Conservation (phyloP, 2,113 vertebrate genomes). For the Hippocampus barbouri region DNA sequence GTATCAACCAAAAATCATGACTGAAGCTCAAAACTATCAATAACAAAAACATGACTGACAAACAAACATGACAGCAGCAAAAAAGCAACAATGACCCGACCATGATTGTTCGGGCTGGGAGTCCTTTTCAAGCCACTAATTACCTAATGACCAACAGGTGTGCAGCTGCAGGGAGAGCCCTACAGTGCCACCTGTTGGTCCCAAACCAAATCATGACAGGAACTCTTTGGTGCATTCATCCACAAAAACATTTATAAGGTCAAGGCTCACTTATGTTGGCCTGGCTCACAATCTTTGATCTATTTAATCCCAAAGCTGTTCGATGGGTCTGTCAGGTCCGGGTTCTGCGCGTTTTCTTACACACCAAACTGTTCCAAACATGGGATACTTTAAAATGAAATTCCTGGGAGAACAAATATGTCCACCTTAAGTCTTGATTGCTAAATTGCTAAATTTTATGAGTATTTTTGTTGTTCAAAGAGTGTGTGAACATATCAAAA, state of each 20-base stretch:
- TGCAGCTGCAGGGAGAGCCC: no score
- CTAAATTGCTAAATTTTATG: neutral
- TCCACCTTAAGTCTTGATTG: neutral
- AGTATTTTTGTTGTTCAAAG: neutral
- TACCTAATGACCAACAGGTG: no score
- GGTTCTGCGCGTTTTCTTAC: neutral
- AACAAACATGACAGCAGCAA: no score
- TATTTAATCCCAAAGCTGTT: neutral
- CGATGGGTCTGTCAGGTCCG: neutral
- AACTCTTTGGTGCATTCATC: neutral
- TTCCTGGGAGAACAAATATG: neutral
- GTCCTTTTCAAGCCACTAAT: no score
- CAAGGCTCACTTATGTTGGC: neutral
- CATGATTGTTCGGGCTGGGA: no score
- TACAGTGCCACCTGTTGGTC: no score
- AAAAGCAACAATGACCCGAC: no score
- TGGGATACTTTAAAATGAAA: neutral
- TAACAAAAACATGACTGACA: no score
- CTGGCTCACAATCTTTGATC: neutral
- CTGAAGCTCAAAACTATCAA: no score
- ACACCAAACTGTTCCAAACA: neutral
- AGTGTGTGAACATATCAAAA: neutral
- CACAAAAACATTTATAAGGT: neutral
- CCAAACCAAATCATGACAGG: no score
- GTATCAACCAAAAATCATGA: no score